Base-by-base conservation (phyloP, 2,797 vertebrate genomes). In the Pogonophryne albipinna region DNA sequence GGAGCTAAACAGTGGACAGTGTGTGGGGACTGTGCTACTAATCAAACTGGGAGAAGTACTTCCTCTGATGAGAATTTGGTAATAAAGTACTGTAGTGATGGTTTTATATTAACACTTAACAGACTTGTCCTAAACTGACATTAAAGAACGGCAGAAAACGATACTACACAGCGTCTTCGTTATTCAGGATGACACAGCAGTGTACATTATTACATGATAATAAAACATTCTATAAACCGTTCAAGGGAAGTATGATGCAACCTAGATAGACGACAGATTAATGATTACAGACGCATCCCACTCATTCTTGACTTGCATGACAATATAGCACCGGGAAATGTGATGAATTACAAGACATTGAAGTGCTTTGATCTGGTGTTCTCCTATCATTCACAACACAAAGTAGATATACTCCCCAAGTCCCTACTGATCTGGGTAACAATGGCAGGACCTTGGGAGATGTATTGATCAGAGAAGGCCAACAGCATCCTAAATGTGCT, bases 401-500 rank as follows among this genome's bases (percentile, higher is more conserved):
- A 31, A 49, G 27, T 11, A 3, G 10, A 55, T 17, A 5, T 7
- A 20, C 42, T 52, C 44, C 10, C 42, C 11, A 14, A 69, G 34
- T 45, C 14, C 23, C 3, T n/a, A 2, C 27, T 19, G 13, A 68
- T 42, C 27, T 23, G 59, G n/a, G 0, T 0, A n/a, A 51, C 13
- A 61, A 42, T 0, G 60, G 19, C 42, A 50, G 12, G 15, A 42
- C 6, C n/a, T 17, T 0, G 16, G 15, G 12, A 41, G 65, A 59
- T 4, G 1, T 73, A 78, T 77, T 17, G 79, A 85, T 79, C 50
- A 46, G 42, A 58, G 53, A 14, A 4, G 5, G 12, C n/a, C 50
- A 47, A 57, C 51, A n/a, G 71, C 56, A 49, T 66, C 62, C 66
- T 66, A 68, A 9, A 68, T 85, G 69, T 66, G 68, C n/a, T 76